Conservation (phyloP, 2,113 vertebrate species). For the Heterotilapia buettikoferi region DNA sequence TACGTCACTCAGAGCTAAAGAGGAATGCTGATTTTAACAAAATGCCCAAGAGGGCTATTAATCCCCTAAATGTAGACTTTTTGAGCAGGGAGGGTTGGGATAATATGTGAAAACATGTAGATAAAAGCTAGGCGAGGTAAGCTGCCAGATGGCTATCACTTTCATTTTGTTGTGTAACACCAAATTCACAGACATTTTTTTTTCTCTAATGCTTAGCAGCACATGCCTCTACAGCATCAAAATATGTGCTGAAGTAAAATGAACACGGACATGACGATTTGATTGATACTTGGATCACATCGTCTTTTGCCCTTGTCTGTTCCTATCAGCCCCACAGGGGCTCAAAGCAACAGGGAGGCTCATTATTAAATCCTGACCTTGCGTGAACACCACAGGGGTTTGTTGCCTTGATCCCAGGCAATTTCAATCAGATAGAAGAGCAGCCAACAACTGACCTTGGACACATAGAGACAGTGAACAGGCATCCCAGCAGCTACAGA, state of each 20-base stretch:
- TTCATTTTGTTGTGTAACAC: conserved; percentile 74
- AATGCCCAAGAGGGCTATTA: conserved; percentile 45
- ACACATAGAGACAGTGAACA: conserved; percentile 31
- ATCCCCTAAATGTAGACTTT: conserved; percentile 63
- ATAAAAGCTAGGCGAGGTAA: conserved; percentile 65
- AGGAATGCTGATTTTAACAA: conserved; percentile 44
- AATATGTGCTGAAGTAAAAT: conserved; percentile 7
- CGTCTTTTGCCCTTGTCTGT: conserved; percentile 11
- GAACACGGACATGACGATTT: not conserved
- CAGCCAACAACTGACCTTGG: conserved; percentile 58
- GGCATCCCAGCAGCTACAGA: conserved; percentile 29
- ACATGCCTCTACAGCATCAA: conserved; percentile 27
- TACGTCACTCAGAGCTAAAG: conserved; percentile 46
- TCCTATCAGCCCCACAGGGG: not conserved
- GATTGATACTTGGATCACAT: not conserved
- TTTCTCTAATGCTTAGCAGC: conserved; percentile 9
- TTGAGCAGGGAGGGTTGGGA: conserved; percentile 41
- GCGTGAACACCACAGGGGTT: conserved; percentile 39
- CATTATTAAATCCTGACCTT: conserved; percentile 48
- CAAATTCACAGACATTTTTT: conserved; percentile 46
- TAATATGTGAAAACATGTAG: conserved; percentile 66
- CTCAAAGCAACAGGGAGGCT: conserved; percentile 31
- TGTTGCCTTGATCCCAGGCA: conserved; percentile 52
- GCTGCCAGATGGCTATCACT: conserved; percentile 75
- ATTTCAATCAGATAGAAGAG: conserved; percentile 68